phyloP scores from a whole-genome alignment of 2,888 invertebrate species.

The Sphinx pinastri region DNA sequence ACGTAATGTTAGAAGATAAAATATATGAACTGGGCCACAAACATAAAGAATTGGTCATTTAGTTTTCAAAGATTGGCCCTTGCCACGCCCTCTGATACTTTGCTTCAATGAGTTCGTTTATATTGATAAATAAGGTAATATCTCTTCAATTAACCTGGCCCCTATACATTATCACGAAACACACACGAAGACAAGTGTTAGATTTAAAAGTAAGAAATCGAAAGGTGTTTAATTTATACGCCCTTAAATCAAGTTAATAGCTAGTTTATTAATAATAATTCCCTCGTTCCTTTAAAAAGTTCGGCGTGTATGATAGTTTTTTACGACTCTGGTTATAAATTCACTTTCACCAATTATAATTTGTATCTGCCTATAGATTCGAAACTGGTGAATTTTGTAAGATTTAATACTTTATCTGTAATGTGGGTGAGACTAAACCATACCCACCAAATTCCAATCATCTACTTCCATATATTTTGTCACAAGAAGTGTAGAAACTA shows the following conservation, averaged over 20 bases:
- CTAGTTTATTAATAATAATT: conserved; percentile 44
- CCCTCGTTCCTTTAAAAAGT: conserved; percentile 56
- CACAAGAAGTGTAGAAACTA: conserved; percentile 2
- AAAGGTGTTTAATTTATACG: conserved; percentile 66
- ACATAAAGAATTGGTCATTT: not conserved
- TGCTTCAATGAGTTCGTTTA: conserved; percentile 1
- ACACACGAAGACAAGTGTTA: conserved; percentile 10
- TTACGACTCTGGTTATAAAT: conserved; percentile 57
- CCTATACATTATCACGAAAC: conserved; percentile 11
- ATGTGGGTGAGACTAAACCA: not conserved
- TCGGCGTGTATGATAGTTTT: conserved; percentile 50
- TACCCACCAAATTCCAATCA: too few species aligned
- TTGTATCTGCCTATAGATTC: conserved; percentile 24
- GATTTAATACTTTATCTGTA: not conserved
- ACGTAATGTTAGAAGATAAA: too few species aligned
- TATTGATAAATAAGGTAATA: conserved; percentile 12
- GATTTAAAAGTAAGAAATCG: conserved; percentile 47
- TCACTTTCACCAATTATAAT: conserved; percentile 60
- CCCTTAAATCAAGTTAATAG: conserved; percentile 71
- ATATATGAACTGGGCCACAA: too few species aligned
- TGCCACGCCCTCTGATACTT: not conserved
- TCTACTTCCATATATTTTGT: not conserved
- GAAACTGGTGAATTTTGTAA: not conserved
- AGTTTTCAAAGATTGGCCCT: too few species aligned
- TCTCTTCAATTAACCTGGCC: conserved; percentile 13